These are phyloP conservation scores for Uropetala carovei DNA, from an alignment of 2,888 invertebrate species.

Conservation along the genomic window DNA sequence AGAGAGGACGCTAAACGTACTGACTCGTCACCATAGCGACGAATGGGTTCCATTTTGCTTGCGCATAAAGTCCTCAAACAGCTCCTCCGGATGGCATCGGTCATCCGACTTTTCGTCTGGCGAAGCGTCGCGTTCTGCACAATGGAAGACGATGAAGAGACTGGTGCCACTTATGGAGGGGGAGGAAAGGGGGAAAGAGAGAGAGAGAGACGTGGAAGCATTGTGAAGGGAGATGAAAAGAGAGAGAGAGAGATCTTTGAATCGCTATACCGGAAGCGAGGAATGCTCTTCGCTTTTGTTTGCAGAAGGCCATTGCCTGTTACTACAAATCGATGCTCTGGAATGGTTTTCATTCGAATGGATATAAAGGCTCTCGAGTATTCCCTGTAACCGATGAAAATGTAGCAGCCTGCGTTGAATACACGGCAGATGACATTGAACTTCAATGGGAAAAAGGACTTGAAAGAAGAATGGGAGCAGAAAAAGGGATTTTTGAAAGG, in stretches of 20 bases:
- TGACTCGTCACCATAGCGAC: not conserved
- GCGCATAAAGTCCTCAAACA: constrained; percentile 16
- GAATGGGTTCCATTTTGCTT: not conserved
- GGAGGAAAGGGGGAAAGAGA: not conserved
- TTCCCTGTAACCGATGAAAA: not conserved
- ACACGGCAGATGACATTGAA: not conserved
- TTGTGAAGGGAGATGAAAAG: constrained; percentile 27
- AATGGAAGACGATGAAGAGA: constrained; percentile 36
- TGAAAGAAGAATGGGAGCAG: not conserved
- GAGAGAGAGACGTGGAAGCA: not conserved
- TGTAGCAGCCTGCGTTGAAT: not conserved
- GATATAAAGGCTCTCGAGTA: not conserved
- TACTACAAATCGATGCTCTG: constrained; percentile 22
- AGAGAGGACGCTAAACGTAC: too few species aligned
- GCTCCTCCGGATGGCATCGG: constrained; percentile 1
- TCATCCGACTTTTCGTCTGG: not conserved
- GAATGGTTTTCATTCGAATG: not conserved
- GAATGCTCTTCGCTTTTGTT: constrained; percentile 43
- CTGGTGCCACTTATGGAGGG: constrained; percentile 4
- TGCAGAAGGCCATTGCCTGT: not conserved
- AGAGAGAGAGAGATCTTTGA: constrained; percentile 12
- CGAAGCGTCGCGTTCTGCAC: not conserved
- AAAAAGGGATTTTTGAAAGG: not conserved
- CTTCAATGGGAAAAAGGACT: not conserved
- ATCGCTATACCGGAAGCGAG: constrained; percentile 44